phyloP scores from a whole-genome alignment of 2,113 vertebrate genomes.

The Ranitomeya variabilis region DNA sequence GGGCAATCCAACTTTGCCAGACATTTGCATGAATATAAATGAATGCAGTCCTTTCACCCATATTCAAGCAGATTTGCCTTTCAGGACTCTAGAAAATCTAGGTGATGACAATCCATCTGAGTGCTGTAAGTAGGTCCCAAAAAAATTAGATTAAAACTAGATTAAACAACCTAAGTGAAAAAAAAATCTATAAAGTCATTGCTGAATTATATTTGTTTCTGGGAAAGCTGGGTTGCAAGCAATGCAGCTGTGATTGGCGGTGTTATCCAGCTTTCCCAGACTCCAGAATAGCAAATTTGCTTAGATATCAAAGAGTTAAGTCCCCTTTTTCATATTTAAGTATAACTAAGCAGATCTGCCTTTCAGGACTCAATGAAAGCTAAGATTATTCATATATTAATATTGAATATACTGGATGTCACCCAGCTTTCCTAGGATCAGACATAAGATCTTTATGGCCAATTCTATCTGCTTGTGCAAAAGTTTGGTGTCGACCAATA shows the following conservation, averaged over 20 bases:
- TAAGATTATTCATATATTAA: background rate
- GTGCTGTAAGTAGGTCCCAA: no score
- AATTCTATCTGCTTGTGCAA: no score
- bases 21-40: no score
- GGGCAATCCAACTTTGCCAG: no score
- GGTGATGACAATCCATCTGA: background rate
- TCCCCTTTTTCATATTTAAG: background rate
- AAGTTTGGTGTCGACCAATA: no score
- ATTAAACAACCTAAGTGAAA: no score
- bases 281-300: background rate
- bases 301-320: background rate
- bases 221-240: background rate
- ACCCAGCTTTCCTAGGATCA: background rate
- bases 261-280: background rate
- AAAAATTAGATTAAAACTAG: no score
- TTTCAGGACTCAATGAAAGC: background rate
- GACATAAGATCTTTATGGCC: background rate
- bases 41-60: no score
- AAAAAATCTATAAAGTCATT: no score
- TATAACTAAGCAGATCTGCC: background rate
- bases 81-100: background rate
- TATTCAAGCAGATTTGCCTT: background rate
- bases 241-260: background rate
- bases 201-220: no score
- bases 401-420: background rate